Percentiles rank a stretch among this genome's conserved stretches.
Evolutionary conservation across 1,140 invertebrate genomes (phyloP).

Genomic region (Neomicropteryx cornuta): DNA sequence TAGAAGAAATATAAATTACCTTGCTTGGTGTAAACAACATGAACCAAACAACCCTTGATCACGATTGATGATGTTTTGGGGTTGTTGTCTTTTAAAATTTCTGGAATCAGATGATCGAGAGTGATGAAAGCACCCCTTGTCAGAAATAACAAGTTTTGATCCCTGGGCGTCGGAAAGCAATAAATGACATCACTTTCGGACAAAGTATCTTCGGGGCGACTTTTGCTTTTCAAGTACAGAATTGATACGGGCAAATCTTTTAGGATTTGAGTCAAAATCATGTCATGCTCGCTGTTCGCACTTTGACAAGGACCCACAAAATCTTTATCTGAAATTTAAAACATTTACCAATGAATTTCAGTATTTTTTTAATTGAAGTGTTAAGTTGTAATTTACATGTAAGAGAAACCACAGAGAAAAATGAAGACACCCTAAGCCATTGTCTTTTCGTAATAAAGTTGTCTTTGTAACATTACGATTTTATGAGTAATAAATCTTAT

Average conservation of each 20-base stretch:
- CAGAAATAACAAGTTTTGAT: constrained; percentile 45
- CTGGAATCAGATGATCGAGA: constrained; percentile 52
- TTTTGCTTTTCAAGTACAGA: constrained; percentile 48
- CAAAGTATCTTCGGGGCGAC: constrained; percentile 44
- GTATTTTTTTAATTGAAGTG: no score
- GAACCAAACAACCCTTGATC: constrained; percentile 38
- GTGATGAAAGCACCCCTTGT: constrained; percentile 56
- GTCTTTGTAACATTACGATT: no score
- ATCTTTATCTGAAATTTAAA: no score
- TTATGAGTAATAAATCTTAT: no score
- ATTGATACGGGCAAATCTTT: constrained; percentile 46
- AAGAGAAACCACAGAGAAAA: no score
- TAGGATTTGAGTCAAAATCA: constrained; percentile 39
- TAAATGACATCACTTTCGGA: constrained; percentile 56
- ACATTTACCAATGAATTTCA: no score
- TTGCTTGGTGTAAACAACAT: constrained; percentile 44
- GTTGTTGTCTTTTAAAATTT: constrained; percentile 41
- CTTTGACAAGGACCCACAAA: no score
- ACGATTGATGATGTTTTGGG: constrained; percentile 44
- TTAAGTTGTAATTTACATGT: no score
- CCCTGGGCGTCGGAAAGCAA: constrained; percentile 49
- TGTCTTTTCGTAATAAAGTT: no score
- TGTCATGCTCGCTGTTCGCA: no score
- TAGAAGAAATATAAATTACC: constrained; percentile 37
- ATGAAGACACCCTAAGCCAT: no score